Percentiles rank a stretch among this genome's conserved stretches.
Evolutionary conservation across 2,797 vertebrate species (phyloP).

Genomic region (Spinus olivaceus): DNA sequence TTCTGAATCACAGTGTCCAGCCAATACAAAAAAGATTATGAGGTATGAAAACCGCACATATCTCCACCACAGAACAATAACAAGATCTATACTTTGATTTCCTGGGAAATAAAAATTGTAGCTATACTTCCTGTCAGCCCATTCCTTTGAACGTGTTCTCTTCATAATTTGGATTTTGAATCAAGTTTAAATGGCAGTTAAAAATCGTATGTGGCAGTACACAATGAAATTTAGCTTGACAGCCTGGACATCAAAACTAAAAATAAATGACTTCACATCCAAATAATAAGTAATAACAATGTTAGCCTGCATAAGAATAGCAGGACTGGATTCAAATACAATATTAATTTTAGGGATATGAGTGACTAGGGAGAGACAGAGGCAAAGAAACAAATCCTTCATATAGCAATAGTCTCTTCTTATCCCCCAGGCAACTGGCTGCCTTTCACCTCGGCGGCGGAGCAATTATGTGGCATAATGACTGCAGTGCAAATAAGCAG

Average conservation of each 20-base stretch:
- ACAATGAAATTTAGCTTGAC: conserved; percentile 89
- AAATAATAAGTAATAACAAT: conserved; percentile 99
- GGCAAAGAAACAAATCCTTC: conserved; percentile 87
- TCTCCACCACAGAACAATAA: conserved; percentile 47
- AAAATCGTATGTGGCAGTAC: conserved; percentile 89
- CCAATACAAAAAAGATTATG: conserved; percentile 28
- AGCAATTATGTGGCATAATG: conserved; percentile 99
- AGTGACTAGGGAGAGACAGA: conserved; percentile 91
- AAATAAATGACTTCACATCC: conserved; percentile 94
- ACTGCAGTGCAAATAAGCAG: conserved; percentile 98
- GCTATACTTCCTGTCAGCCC: conserved; percentile 75
- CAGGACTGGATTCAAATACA: conserved; percentile 93
- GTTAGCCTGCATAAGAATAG: conserved; percentile 96
- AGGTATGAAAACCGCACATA: neutral
- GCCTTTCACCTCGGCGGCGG: conserved; percentile 89
- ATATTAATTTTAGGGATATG: conserved; percentile 98
- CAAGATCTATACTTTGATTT: conserved; percentile 79
- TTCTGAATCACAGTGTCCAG: conserved; percentile 4
- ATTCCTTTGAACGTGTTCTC: conserved; percentile 82
- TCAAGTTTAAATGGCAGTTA: conserved; percentile 94
- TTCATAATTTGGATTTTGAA: conserved; percentile 84
- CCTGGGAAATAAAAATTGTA: conserved; percentile 80
- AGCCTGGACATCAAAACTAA: conserved; percentile 87
- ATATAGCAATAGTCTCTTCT: conserved; percentile 92
- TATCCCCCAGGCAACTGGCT: conserved; percentile 93